Base-by-base conservation (phyloP, 2,797 vertebrate species). In the Anabacerthia variegaticeps region DNA sequence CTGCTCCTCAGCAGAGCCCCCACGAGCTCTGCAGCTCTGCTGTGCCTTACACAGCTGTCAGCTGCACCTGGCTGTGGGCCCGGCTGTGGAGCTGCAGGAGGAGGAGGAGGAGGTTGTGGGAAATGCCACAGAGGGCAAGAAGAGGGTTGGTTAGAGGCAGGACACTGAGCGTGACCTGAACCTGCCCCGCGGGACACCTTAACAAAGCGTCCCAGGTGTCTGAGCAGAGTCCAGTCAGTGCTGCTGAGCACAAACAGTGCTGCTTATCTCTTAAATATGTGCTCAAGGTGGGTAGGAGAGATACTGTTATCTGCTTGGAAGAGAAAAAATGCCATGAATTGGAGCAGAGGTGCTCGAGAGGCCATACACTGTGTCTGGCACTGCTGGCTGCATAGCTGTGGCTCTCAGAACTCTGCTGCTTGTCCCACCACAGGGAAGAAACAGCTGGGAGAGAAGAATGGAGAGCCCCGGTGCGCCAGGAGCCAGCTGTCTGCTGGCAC, bases 181-280 rank as follows among this genome's bases (percentile, higher is more conserved):
- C 36, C 21, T 54, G 49, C 58, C 66, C 83, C 3, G 3, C 0
- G 1, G 51, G 39, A 84, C 62, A 28, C 0, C 0, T 39, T 9
- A 88, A 39, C n/a, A 39, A 79, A 89, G 58, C 0, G 0, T 51
- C 56, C 37, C 59, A 21, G 9, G 48, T 21, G 32, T 28, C n/a
- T 0, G 3, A 83, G 76, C 30, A 18, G 58, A 86, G 55, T 49
- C 36, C 87, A 74, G 37, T 6, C 67, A 32, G 0, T 28, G 80
- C 85, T 63, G 59, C 69, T 18, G 48, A 79, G 66, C 51, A 56
- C 46, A n/a, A 54, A 55, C 68, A 65, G 58, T 1, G 61, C 65
- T 93, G 81, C 86, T 92, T 49, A 41, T 76, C 90, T 91, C 78
- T 21, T 18, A 75, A 59, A n/a, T 89, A 79, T 62, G 72, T 95